Conservation (phyloP, 2,888 invertebrate genomes). For the Cabera pusaria region DNA sequence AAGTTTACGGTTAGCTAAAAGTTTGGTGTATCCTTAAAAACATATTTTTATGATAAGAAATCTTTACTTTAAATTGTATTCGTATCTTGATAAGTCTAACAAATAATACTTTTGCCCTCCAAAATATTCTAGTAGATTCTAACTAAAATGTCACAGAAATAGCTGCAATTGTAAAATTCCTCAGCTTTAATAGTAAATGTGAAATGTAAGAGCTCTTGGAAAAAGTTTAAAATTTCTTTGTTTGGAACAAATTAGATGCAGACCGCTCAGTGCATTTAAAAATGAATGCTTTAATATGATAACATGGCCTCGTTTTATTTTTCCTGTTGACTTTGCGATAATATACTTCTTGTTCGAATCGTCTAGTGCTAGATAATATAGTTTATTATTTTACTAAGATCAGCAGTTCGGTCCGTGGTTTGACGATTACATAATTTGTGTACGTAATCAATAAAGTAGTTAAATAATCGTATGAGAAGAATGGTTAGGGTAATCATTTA, state of each 20-base stretch:
- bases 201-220: conserved; percentile 9
- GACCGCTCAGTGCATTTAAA: conserved; percentile 22
- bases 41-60: too few species aligned
- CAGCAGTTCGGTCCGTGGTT: background rate
- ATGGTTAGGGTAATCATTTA: too few species aligned
- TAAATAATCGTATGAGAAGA: too few species aligned
- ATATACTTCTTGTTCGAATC: conserved; percentile 4
- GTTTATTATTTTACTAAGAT: background rate
- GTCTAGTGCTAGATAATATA: background rate
- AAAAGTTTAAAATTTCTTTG: conserved; percentile 16
- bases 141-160: too few species aligned
- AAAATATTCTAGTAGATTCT: background rate
- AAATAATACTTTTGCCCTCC: background rate
- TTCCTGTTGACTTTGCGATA: conserved; percentile 26
- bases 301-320: conserved; percentile 31
- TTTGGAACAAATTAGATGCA: conserved; percentile 21
- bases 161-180: background rate
- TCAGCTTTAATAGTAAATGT: conserved; percentile 11
- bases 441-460: too few species aligned
- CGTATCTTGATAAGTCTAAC: too few species aligned
- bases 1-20: too few species aligned
- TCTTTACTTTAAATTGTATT: too few species aligned
- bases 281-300: conserved; percentile 26
- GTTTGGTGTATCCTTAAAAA: too few species aligned
- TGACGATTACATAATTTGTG: too few species aligned